These are phyloP conservation scores for Poliocrania exsul DNA, from an alignment of 2,797 vertebrate genomes.

Conservation along the genomic window DNA sequence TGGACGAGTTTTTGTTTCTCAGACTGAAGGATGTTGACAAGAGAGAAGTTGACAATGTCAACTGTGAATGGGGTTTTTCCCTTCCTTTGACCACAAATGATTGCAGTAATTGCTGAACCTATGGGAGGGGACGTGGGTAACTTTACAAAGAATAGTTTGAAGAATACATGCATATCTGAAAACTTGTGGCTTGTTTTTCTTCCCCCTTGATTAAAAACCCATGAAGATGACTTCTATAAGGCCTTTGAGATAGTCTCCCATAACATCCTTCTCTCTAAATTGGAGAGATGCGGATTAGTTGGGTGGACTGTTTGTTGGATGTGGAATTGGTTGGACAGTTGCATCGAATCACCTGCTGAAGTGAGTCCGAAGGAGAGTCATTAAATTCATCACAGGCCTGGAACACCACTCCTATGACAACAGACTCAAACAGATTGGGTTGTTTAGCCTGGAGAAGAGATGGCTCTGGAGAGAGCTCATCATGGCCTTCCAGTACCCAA, in stretches of 20 bases:
- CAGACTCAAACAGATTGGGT: not conserved
- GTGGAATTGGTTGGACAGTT: not conserved
- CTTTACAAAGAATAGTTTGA: not conserved
- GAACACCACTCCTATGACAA: not conserved
- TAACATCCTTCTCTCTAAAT: not conserved
- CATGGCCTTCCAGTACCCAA: not conserved
- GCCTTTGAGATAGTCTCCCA: not conserved
- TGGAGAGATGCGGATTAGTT: not conserved
- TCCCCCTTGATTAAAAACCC: not conserved
- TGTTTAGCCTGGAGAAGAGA: not conserved
- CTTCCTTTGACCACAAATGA: not conserved
- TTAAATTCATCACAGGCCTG: not conserved
- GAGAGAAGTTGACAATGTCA: not conserved
- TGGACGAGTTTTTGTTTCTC: not conserved
- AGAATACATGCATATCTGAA: not conserved
- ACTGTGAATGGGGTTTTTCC: not conserved
- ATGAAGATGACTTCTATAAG: not conserved
- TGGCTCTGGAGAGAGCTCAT: not conserved
- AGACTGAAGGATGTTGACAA: not conserved
- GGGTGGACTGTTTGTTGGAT: not conserved
- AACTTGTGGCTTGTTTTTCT: rapidly evolving
- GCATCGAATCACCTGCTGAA: not conserved
- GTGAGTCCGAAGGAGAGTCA: not conserved
- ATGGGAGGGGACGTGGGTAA: not conserved
- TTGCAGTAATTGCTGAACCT: not conserved